Conservation (phyloP, 2,797 vertebrate genomes). For the Sarcophilus harrisii region DNA sequence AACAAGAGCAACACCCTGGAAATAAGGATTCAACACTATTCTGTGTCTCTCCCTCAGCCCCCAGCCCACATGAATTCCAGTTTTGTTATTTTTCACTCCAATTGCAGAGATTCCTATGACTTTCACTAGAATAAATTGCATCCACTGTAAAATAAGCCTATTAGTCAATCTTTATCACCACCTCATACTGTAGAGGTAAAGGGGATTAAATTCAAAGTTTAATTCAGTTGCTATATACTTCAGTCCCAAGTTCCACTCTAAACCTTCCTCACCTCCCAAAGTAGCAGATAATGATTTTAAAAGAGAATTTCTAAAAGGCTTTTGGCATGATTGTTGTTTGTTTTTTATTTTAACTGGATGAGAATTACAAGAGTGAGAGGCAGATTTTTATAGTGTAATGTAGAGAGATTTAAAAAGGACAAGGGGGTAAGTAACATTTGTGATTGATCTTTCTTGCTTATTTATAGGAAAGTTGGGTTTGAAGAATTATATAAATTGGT, state of each 20-base stretch:
- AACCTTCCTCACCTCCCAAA: not conserved
- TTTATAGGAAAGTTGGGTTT: not conserved
- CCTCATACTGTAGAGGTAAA: not conserved
- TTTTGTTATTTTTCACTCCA: not conserved
- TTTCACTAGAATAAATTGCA: not conserved
- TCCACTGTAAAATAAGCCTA: not conserved
- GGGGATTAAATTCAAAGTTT: not conserved
- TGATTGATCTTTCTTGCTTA: not conserved
- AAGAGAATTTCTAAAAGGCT: not conserved
- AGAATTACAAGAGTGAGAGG: not conserved
- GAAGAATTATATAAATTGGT: not conserved
- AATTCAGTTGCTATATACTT: not conserved
- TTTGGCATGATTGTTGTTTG: not conserved
- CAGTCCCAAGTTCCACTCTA: not conserved
- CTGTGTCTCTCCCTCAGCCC: not conserved
- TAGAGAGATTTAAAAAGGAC: not conserved
- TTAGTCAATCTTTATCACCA: not conserved
- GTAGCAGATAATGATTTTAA: not conserved
- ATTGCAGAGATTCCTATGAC: not conserved
- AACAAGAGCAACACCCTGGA: not conserved
- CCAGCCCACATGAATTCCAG: rapidly evolving
- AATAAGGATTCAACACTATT: not conserved
- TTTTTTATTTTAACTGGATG: not conserved
- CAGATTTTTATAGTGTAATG: not conserved
- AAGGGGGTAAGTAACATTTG: not conserved